phyloP scores from a whole-genome alignment of 2,888 invertebrate genomes.

The Dasysyrphus albostriatus region DNA sequence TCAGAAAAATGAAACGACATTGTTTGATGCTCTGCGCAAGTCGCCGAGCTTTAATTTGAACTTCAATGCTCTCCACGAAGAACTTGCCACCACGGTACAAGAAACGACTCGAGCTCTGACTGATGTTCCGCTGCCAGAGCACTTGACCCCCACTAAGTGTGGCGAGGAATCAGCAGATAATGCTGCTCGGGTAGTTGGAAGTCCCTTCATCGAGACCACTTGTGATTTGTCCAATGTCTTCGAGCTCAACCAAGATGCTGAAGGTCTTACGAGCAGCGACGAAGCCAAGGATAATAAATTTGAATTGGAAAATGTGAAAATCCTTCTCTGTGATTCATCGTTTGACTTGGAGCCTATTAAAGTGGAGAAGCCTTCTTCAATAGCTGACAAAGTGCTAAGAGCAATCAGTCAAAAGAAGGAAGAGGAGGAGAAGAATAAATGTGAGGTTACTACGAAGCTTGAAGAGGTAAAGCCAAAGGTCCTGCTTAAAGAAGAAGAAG shows the following conservation, averaged over 20 bases:
- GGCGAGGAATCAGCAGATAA: constrained; percentile 31
- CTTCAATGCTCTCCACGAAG: constrained; percentile 82
- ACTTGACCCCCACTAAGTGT: constrained; percentile 44
- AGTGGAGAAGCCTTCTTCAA: constrained; percentile 85
- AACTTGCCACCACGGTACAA: constrained; percentile 82
- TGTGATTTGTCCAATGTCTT: constrained; percentile 80
- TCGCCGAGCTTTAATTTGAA: constrained; percentile 83
- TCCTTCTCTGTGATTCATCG: constrained; percentile 80
- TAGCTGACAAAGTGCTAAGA: constrained; percentile 87
- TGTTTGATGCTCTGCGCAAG: constrained; percentile 84
- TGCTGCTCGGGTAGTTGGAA: constrained; percentile 78
- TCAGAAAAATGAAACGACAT: constrained; percentile 80
- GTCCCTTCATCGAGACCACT: constrained; percentile 82
- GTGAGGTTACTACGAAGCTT: constrained; percentile 83
- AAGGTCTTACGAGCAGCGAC: constrained; percentile 79
- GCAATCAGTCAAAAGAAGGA: constrained; percentile 86
- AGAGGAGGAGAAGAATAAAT: constrained; percentile 84
- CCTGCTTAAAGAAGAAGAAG: constrained; percentile 72
- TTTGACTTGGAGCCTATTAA: constrained; percentile 81
- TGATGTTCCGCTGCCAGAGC: constrained; percentile 78
- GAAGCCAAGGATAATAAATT: constrained; percentile 81
- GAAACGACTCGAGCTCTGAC: constrained; percentile 81
- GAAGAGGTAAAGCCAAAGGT: constrained; percentile 58
- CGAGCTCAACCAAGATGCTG: constrained; percentile 80
- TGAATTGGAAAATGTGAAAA: constrained; percentile 83